phyloP scores from a whole-genome alignment of 2,113 vertebrate genomes.

The Larimichthys polyactis region DNA sequence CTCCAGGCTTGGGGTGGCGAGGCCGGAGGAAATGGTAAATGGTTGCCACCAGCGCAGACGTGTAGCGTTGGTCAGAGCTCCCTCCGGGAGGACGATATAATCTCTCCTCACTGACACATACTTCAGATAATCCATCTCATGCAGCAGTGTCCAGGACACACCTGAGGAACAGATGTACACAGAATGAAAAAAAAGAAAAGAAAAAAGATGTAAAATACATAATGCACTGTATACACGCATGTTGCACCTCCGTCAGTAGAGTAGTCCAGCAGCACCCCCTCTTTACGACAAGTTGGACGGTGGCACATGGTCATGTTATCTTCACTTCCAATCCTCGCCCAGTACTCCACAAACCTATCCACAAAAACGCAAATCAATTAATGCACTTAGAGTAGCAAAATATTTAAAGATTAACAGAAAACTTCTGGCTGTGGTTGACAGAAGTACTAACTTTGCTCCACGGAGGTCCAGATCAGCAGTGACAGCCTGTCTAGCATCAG shows the following conservation, averaged over 20 bases:
- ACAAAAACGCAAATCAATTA: background rate
- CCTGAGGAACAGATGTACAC: slow-evolving; percentile 79
- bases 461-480: slow-evolving; percentile 95
- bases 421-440: background rate
- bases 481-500: slow-evolving; percentile 93
- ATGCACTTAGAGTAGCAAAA: background rate
- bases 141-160: slow-evolving; percentile 95
- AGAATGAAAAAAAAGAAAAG: background rate
- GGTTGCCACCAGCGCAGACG: slow-evolving; percentile 99
- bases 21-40: slow-evolving; percentile 88
- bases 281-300: slow-evolving; percentile 94
- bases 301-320: slow-evolving; percentile 97
- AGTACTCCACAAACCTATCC: slow-evolving; percentile 96
- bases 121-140: slow-evolving; percentile 99
- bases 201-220: background rate
- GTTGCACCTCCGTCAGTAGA: slow-evolving; percentile 92
- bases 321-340: slow-evolving; percentile 97
- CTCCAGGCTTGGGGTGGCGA: slow-evolving; percentile 89
- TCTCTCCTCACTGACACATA: slow-evolving; percentile 95
- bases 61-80: slow-evolving; percentile 92
- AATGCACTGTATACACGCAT: background rate
- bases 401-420: background rate
- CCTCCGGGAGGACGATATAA: slow-evolving; percentile 94
- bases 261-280: slow-evolving; percentile 95
- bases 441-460: slow-evolving; percentile 92